These are phyloP conservation scores for Polypterus bichir DNA, from an alignment of 2,113 vertebrate genomes.

Conservation along the genomic window DNA sequence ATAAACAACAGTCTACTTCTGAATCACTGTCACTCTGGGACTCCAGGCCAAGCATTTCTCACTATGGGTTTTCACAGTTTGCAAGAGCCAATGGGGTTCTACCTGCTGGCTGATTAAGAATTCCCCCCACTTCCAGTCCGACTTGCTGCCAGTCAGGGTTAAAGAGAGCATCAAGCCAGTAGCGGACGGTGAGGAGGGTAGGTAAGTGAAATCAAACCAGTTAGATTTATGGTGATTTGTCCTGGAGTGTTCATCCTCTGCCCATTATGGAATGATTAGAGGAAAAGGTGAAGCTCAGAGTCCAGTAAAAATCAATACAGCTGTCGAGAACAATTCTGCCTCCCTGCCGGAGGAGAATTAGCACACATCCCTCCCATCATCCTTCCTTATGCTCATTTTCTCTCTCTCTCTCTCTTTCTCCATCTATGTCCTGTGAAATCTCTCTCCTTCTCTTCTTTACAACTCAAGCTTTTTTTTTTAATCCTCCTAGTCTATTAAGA, in stretches of 20 bases:
- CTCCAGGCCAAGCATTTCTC: not conserved
- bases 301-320: constrained; percentile 98
- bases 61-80: not conserved
- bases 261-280: constrained; percentile 99
- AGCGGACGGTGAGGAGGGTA: constrained; percentile 54
- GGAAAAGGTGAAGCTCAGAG: constrained; percentile 99
- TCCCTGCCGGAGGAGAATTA: constrained; percentile 56
- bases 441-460: constrained; percentile 2
- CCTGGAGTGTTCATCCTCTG: constrained; percentile 98
- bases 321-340: constrained; percentile 96
- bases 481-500: constrained; percentile 28
- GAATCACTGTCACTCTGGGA: not conserved
- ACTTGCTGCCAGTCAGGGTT: constrained; percentile 49
- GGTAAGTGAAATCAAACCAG: constrained; percentile 62
- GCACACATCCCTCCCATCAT: constrained; percentile 27
- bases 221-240: constrained; percentile 96
- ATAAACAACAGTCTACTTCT: not conserved
- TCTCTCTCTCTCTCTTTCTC: not conserved
- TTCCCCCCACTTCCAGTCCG: constrained; percentile 10
- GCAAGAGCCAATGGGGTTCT: constrained; percentile 2
- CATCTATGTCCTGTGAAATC: constrained; percentile 4
- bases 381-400: not conserved
- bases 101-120: constrained; percentile 15
- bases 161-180: constrained; percentile 34
- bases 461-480: not conserved